Base-by-base conservation (phyloP, 1,140 invertebrate species). In the Tenebrio molitor region DNA sequence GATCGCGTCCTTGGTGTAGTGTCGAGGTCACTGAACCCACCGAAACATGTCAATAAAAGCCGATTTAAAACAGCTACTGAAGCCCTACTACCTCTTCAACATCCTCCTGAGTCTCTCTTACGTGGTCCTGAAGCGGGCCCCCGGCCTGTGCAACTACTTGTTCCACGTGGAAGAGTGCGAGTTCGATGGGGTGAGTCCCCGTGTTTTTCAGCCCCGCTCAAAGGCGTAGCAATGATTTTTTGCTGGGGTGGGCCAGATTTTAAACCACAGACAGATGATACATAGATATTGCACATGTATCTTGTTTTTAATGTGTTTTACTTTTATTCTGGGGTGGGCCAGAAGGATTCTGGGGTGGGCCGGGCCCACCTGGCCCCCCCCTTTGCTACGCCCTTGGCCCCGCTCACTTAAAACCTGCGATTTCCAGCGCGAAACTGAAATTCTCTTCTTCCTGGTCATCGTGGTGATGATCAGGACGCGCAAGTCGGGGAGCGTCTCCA, bases 371-470 rank as follows among this genome's bases (percentile, higher is more conserved):
- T n/a, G n/a, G n/a, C n/a, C n/a, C n/a, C n/a, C n/a, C n/a, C n/a
- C n/a, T n/a, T n/a, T n/a, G n/a, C n/a, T n/a, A n/a, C n/a, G n/a
- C n/a, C 23, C 10, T 63, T 63, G n/a, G 16, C 17, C 14, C 8
- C 29, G 65, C 23, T 72, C 19, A 72, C 64, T 74, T 66, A 7
- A 42, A 79, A 58, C 44, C 23, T 12, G 46, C 70, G 76, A 69
- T 74, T 88, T 90, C 73, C 81, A 94, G 89, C 88, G 93, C 81
- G 97, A 99, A 87, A 95, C 93, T 69, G 97, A 99, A 86, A 96
- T 98, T 74, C 83, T 99, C 19, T 97, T 98, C 83, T 99, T 99
- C 84, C 86, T 99, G 16, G 89, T 94, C 33, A 95, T 98, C 70
- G 92, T 99, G 0, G 91, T 99, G 25, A 94, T 97, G 88, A 90